A percentile compares a stretch with the other conserved stretches of the same genome.
Conservation (phyloP, 2,888 invertebrate genomes). For the Scaptomyza reducta region DNA sequence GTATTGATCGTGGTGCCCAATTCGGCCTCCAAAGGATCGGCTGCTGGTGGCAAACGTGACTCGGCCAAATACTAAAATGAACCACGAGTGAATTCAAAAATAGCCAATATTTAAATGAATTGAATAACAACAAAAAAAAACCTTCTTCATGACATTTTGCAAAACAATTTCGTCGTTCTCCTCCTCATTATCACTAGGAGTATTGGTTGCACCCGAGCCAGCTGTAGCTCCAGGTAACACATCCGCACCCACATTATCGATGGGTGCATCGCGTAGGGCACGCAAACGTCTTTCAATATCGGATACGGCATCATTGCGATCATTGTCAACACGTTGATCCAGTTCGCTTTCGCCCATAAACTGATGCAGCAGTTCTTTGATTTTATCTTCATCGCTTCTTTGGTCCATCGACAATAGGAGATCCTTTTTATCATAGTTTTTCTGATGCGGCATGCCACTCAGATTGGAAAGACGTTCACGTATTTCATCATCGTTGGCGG, state of each 20-base stretch:
- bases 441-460: conserved; percentile 86
- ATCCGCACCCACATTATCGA: conserved; percentile 39
- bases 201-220: conserved; percentile 61
- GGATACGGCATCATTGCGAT: conserved; percentile 84
- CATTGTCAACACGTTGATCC: conserved; percentile 85
- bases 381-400: conserved; percentile 89
- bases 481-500: conserved; percentile 87
- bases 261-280: conserved; percentile 84
- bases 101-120: too few relatives aligned
- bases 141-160: conserved; percentile 81
- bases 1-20: conserved; percentile 53
- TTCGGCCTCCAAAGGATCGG: conserved; percentile 84
- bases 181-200: conserved; percentile 81
- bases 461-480: conserved; percentile 88
- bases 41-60: conserved; percentile 84
- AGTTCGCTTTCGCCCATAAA: conserved; percentile 85
- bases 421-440: conserved; percentile 81
- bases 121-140: conserved; percentile 23
- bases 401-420: conserved; percentile 85
- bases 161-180: conserved; percentile 83
- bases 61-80: conserved; percentile 85
- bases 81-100: neutral
- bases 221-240: conserved; percentile 13
- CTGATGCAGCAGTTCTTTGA: conserved; percentile 88
- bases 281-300: conserved; percentile 86